phyloP scores from a whole-genome alignment of 2,888 invertebrate species.

The Plemyria rubiginata region DNA sequence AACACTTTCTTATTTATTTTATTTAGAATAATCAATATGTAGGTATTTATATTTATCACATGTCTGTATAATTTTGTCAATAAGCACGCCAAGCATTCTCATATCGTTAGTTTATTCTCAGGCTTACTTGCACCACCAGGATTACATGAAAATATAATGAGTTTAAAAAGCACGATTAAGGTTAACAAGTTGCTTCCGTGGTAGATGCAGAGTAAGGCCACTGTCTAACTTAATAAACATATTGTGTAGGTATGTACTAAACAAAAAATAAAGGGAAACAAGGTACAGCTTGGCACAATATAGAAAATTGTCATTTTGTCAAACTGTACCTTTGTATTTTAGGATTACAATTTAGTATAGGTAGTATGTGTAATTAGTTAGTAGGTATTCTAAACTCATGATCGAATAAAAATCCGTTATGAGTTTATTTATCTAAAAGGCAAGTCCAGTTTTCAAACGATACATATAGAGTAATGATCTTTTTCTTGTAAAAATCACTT shows the following conservation, averaged over 20 bases:
- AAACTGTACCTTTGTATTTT: background rate
- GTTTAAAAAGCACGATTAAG: background rate
- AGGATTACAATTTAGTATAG: background rate
- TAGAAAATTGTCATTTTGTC: too few relatives aligned
- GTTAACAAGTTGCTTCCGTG: background rate
- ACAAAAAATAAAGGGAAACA: background rate
- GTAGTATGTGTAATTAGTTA: too few relatives aligned
- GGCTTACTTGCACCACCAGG: constrained; percentile 4
- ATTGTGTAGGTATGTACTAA: constrained; percentile 1
- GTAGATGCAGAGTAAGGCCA: background rate
- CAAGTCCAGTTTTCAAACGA: constrained; percentile 1
- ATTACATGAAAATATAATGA: background rate
- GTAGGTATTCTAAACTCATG: background rate
- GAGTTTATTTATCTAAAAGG: background rate
- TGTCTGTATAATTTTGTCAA: constrained; percentile 75
- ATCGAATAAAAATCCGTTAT: background rate
- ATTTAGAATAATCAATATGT: constrained; percentile 74
- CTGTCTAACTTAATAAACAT: constrained; percentile 6
- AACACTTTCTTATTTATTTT: constrained; percentile 79
- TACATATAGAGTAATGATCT: too few relatives aligned
- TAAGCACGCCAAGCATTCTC: constrained; percentile 71
- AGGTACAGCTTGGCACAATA: too few relatives aligned
- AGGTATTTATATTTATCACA: constrained; percentile 72
- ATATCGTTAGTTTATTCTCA: constrained; percentile 17
- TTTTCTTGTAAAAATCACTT: too few relatives aligned